These are phyloP conservation scores for Ascidia mentula DNA, from an alignment of 23 tunicate genomes.

Conservation along the genomic window DNA sequence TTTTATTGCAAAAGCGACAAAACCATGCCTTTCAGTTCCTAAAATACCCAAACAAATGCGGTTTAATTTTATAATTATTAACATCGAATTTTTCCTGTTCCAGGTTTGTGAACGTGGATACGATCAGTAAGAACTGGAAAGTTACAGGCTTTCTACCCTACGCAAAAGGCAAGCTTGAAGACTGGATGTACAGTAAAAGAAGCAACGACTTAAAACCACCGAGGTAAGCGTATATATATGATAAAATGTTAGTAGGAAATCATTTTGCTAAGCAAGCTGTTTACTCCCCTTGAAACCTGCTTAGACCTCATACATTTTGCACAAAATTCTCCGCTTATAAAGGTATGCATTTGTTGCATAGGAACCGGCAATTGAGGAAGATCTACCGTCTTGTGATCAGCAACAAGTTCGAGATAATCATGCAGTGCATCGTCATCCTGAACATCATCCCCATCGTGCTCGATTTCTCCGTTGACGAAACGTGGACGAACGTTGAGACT, in stretches of 20 bases:
- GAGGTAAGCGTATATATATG: slow-evolving; percentile 20
- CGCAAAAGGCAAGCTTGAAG: slow-evolving; percentile 58
- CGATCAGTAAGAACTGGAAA: slow-evolving; percentile 59
- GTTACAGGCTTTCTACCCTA: slow-evolving; percentile 53
- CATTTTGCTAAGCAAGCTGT: neutral
- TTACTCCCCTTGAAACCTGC: neutral
- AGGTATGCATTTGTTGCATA: neutral
- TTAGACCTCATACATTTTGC: neutral
- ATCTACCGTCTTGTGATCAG: slow-evolving; percentile 57
- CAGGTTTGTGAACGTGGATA: slow-evolving; percentile 52
- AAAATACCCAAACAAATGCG: neutral
- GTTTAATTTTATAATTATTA: no score
- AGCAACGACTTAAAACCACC: slow-evolving; percentile 46
- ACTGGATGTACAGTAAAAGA: slow-evolving; percentile 67
- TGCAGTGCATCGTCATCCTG: slow-evolving; percentile 73
- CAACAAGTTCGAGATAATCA: slow-evolving; percentile 50
- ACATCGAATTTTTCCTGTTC: neutral
- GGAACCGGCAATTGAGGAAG: slow-evolving; percentile 50
- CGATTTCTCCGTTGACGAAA: slow-evolving; percentile 67
- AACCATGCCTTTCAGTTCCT: neutral
- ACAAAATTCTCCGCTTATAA: neutral
- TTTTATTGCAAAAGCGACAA: neutral
- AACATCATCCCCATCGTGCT: slow-evolving; percentile 66
- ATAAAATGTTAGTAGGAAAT: no score
- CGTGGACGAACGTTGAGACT: slow-evolving; percentile 44